Evolutionary conservation across 2,888 invertebrate species (phyloP).

Genomic region (Ormyrus rosae): DNA sequence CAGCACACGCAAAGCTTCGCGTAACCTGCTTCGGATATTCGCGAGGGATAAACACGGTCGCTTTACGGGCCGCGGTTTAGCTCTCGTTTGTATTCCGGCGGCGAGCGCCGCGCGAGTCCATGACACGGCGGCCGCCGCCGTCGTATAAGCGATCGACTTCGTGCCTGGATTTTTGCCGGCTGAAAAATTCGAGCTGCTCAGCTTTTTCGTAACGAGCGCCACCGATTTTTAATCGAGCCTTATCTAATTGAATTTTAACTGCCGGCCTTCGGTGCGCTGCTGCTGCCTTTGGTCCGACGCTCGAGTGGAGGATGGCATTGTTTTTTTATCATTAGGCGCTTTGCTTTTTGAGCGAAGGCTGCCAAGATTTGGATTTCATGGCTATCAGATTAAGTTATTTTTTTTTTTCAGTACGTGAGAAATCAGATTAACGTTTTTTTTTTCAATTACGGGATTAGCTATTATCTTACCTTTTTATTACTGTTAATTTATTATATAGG

Average conservation of each 20-base stretch:
- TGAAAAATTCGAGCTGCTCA: conserved; percentile 32
- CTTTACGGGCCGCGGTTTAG: not conserved
- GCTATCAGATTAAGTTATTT: no score
- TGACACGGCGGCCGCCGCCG: conserved; percentile 58
- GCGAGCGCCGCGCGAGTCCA: conserved; percentile 59
- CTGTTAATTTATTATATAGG: no score
- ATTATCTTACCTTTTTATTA: no score
- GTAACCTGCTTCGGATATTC: conserved; percentile 23
- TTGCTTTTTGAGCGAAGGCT: no score
- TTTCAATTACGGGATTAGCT: no score
- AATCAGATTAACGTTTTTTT: no score
- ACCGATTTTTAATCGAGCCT: no score
- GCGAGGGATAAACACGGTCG: not conserved
- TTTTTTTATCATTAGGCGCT: no score
- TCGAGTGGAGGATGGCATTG: no score
- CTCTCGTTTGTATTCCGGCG: conserved; percentile 62
- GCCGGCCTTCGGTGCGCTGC: not conserved
- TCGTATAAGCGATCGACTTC: conserved; percentile 10
- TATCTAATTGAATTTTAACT: not conserved
- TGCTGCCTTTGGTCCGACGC: no score
- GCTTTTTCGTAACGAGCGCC: conserved; percentile 26
- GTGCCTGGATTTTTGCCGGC: not conserved
- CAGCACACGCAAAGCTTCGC: not conserved
- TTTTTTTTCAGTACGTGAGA: no score
- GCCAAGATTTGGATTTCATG: no score